phyloP scores from a whole-genome alignment of 2,113 vertebrate species.

The Scalopus aquaticus region DNA sequence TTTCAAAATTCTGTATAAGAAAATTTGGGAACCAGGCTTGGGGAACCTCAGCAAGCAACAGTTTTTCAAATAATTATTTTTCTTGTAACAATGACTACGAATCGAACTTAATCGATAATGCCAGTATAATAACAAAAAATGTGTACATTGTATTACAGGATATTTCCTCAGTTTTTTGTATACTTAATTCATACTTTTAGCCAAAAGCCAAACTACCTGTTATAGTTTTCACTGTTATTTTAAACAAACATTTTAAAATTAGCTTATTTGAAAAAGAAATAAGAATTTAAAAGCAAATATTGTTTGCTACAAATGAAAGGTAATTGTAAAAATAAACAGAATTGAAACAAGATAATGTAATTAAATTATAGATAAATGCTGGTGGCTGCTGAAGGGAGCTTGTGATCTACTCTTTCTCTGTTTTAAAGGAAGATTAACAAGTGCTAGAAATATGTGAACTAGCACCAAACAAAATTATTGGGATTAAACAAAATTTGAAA shows the following conservation, averaged over 20 bases:
- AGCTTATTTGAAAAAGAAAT: slow-evolving; percentile 7
- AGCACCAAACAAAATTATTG: not conserved
- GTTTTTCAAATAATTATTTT: not conserved
- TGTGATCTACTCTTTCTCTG: not conserved
- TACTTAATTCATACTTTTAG: not conserved
- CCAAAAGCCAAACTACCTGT: not conserved
- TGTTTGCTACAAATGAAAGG: not conserved
- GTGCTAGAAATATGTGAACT: not conserved
- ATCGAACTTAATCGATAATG: not conserved
- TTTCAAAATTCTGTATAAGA: not conserved
- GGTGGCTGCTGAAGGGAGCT: not conserved
- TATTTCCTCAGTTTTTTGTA: not conserved
- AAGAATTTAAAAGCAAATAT: not conserved
- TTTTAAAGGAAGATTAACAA: not conserved
- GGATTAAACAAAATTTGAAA: not conserved
- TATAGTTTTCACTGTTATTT: not conserved
- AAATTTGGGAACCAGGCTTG: not conserved
- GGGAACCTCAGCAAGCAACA: not conserved
- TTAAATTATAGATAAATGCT: slow-evolving; percentile 7
- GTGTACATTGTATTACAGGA: not conserved
- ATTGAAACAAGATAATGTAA: not conserved
- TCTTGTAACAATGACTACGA: not conserved
- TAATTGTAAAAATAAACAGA: not conserved
- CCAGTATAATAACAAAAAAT: not conserved
- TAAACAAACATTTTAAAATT: slow-evolving; percentile 15